phyloP scores from a whole-genome alignment of 2,797 vertebrate genomes.

The Octomys mimax region DNA sequence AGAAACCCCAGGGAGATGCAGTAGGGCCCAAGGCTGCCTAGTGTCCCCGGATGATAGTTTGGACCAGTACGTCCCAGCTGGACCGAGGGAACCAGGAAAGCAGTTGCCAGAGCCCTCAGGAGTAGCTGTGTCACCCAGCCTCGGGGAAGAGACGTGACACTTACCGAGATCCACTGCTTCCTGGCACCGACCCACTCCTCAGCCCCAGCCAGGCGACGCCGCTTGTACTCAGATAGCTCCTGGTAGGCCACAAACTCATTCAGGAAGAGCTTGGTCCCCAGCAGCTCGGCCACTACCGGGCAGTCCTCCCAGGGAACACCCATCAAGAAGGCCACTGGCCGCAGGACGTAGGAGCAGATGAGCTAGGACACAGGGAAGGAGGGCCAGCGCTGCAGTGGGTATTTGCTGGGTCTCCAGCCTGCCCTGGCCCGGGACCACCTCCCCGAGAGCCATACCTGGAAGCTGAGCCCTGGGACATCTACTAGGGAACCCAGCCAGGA shows the following conservation, averaged over 20 bases:
- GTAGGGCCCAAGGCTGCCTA: no score
- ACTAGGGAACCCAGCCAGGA: constrained; percentile 96
- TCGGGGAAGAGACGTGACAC: neutral
- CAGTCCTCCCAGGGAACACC: constrained; percentile 94
- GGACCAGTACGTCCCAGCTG: neutral
- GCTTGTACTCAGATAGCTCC: constrained; percentile 91
- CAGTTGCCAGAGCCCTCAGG: neutral
- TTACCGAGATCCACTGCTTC: constrained; percentile 95
- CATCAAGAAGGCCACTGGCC: constrained; percentile 97
- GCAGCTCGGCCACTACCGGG: constrained; percentile 93
- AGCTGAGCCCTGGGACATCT: constrained; percentile 92
- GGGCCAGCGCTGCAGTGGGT: neutral
- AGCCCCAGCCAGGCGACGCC: constrained; percentile 90
- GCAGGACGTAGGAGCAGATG: constrained; percentile 97
- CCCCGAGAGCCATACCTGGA: constrained; percentile 89
- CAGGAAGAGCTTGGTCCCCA: constrained; percentile 97
- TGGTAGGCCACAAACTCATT: constrained; percentile 98
- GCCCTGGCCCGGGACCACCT: fast-evolving
- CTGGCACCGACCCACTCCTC: constrained; percentile 86
- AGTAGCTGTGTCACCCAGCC: neutral
- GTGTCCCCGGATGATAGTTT: neutral
- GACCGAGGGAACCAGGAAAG: neutral
- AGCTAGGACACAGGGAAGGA: constrained; percentile 86
- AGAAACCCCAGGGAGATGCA: neutral
- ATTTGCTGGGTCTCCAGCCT: neutral